phyloP scores from a whole-genome alignment of 2,888 invertebrate species.

The Erpobdella octoculata region DNA sequence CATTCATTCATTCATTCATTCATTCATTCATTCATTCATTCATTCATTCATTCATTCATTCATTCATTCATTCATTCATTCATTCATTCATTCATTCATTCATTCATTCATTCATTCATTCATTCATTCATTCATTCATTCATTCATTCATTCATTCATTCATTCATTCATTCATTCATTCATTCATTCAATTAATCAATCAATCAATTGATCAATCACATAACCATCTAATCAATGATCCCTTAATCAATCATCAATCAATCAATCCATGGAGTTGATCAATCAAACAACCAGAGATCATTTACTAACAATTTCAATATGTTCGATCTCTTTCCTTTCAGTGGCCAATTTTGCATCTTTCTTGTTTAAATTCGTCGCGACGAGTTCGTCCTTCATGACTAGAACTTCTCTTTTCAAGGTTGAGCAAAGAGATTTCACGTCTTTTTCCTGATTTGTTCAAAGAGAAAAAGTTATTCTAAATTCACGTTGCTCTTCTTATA shows the following conservation, averaged over 20 bases:
- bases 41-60: constrained; percentile 1
- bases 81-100: no score
- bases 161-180: neutral
- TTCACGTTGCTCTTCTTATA: no score
- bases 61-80: no score
- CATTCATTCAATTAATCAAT: neutral
- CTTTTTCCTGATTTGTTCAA: neutral
- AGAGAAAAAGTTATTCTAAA: no score
- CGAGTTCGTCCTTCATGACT: neutral
- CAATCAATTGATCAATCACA: neutral
- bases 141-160: no score
- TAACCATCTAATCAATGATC: neutral
- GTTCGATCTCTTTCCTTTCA: neutral
- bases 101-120: no score
- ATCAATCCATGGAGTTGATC: no score
- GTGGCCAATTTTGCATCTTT: neutral
- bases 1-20: constrained; percentile 1
- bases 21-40: neutral
- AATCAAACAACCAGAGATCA: no score
- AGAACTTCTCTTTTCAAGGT: neutral
- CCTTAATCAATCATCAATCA: neutral
- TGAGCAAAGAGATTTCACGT: neutral
- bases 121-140: no score
- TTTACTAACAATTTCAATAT: neutral
- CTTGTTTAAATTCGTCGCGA: neutral